These are phyloP conservation scores for Tribolium madens DNA, from an alignment of 1,140 invertebrate genomes.

Conservation along the genomic window DNA sequence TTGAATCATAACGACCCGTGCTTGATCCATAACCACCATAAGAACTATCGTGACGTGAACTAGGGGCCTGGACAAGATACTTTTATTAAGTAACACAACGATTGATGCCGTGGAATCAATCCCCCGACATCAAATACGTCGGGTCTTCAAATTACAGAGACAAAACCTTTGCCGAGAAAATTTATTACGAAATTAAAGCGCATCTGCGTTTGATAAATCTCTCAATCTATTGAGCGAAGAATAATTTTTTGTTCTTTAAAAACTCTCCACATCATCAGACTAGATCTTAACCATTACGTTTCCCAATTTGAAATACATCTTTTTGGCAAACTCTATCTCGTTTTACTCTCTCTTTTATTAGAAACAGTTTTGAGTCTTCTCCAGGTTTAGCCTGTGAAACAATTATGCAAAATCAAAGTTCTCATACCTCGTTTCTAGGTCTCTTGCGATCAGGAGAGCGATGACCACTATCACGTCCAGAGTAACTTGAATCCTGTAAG, in stretches of 20 bases:
- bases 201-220: constrained; percentile 19
- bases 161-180: not conserved
- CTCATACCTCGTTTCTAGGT: constrained; percentile 61
- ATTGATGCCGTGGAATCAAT: constrained; percentile 25
- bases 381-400: constrained; percentile 46
- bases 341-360: constrained; percentile 12
- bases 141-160: constrained; percentile 15
- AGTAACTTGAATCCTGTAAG: constrained; percentile 59
- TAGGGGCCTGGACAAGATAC: constrained; percentile 58
- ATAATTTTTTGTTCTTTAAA: constrained; percentile 1
- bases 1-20: constrained; percentile 56
- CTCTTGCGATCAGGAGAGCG: constrained; percentile 63
- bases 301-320: constrained; percentile 12
- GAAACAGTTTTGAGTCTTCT: not conserved
- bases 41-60: constrained; percentile 62
- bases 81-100: constrained; percentile 33
- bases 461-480: constrained; percentile 51
- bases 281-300: constrained; percentile 10
- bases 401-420: constrained; percentile 24
- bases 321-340: constrained; percentile 5
- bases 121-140: constrained; percentile 32
- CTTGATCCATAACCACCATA: constrained; percentile 54
- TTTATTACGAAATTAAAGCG: constrained; percentile 17
- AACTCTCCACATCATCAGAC: constrained; percentile 32
- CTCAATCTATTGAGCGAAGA: constrained; percentile 30